phyloP scores from a whole-genome alignment of 2,888 invertebrate genomes.

The Eumacrocentrus americanus region DNA sequence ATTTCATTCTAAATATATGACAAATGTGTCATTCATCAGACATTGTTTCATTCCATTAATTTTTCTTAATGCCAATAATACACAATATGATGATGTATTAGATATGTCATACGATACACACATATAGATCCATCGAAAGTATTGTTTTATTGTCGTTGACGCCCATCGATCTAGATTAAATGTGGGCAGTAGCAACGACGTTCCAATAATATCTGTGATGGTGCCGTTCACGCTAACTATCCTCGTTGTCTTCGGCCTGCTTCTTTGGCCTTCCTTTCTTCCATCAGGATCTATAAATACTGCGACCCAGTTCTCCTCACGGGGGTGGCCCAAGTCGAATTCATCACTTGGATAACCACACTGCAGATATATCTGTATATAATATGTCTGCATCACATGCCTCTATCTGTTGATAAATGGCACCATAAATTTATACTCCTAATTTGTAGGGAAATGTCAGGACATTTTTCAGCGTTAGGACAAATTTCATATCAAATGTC shows the following conservation, averaged over 20 bases:
- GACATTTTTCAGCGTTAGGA: no score
- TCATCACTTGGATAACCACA: neutral
- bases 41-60: no score
- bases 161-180: conserved; percentile 23
- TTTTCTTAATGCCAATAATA: no score
- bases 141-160: conserved; percentile 4
- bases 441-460: neutral
- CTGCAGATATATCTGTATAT: no score
- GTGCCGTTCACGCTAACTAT: neutral
- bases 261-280: conserved; percentile 43
- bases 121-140: neutral
- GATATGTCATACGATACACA: no score
- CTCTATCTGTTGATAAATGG: no score
- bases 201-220: conserved; percentile 47
- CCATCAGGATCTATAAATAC: conserved; percentile 53
- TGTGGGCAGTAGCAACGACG: conserved; percentile 35
- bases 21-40: neutral
- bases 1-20: neutral
- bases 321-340: neutral
- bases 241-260: conserved; percentile 18
- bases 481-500: neutral
- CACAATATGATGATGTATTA: neutral
- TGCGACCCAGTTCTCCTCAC: conserved; percentile 50
- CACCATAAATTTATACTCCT: neutral
- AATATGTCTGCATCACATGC: neutral